Percentiles rank a stretch among this genome's conserved stretches.
Conservation (phyloP, 2,888 invertebrate species). For the Acanthosepion esculentum region DNA sequence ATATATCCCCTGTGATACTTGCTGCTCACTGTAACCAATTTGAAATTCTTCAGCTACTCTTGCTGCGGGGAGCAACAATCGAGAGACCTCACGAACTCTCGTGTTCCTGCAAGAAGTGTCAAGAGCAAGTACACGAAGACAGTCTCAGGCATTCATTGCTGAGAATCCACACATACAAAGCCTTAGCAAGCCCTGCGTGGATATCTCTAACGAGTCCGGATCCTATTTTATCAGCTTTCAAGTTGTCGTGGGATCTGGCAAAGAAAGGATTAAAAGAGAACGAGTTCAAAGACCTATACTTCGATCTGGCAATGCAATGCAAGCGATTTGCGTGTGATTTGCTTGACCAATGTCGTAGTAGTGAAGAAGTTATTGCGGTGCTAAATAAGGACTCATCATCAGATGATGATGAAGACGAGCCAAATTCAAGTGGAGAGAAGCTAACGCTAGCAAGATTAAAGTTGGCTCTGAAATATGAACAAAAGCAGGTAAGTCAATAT, state of each 20-base stretch:
- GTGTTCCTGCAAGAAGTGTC: slow-evolving; percentile 76
- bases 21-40: slow-evolving; percentile 78
- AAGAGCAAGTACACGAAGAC: slow-evolving; percentile 75
- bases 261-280: slow-evolving; percentile 76
- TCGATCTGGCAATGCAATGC: slow-evolving; percentile 77
- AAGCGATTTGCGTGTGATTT: slow-evolving; percentile 78
- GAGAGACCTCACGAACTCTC: slow-evolving; percentile 76
- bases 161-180: slow-evolving; percentile 77
- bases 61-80: slow-evolving; percentile 76
- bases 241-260: slow-evolving; percentile 77
- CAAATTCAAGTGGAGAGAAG: slow-evolving; percentile 62
- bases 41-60: slow-evolving; percentile 78
- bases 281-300: slow-evolving; percentile 78
- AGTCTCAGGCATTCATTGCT: slow-evolving; percentile 77
- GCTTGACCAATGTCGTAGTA: slow-evolving; percentile 78
- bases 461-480: slow-evolving; percentile 78
- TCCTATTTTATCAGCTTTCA: slow-evolving; percentile 78
- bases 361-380: slow-evolving; percentile 78
- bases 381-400: slow-evolving; percentile 75
- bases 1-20: slow-evolving; percentile 77
- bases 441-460: slow-evolving; percentile 76
- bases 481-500: slow-evolving; percentile 76
- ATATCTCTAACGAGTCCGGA: slow-evolving; percentile 78
- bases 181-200: slow-evolving; percentile 79
- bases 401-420: slow-evolving; percentile 68